Conservation (phyloP, 2,797 vertebrate species). For the Spinus pinus region DNA sequence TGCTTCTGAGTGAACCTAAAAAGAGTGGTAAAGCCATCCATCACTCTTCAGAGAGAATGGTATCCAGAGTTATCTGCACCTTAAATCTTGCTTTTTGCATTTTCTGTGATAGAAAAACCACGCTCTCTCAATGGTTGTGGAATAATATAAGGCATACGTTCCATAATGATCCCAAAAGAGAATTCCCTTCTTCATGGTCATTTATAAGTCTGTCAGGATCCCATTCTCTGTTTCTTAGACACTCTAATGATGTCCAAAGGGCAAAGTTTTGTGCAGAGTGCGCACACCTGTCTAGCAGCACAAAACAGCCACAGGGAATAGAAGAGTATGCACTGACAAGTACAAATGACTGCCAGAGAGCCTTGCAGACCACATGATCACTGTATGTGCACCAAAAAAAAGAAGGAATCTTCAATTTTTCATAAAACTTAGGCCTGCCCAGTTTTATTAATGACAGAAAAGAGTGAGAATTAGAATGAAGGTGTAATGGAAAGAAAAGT, state of each 20-base stretch:
- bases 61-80: not conserved
- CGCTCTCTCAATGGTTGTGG: not conserved
- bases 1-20: not conserved
- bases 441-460: not conserved
- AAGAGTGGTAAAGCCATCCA: not conserved
- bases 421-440: not conserved
- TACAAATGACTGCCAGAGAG: constrained; percentile 39
- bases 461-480: not conserved
- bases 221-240: constrained; percentile 29
- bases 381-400: not conserved
- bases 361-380: not conserved
- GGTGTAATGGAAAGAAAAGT: not conserved
- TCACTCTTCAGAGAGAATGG: not conserved
- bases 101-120: not conserved
- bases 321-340: constrained; percentile 43
- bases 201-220: constrained; percentile 52
- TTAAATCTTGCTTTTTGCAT: not conserved
- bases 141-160: not conserved
- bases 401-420: not conserved
- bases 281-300: constrained; percentile 57
- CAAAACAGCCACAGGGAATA: constrained; percentile 37
- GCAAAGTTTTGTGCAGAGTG: constrained; percentile 34
- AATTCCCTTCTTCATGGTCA: not conserved
- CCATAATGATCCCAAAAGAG: not conserved
- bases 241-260: constrained; percentile 47